These are phyloP conservation scores for Xylota segnis DNA, from an alignment of 2,888 invertebrate genomes.

Conservation along the genomic window DNA sequence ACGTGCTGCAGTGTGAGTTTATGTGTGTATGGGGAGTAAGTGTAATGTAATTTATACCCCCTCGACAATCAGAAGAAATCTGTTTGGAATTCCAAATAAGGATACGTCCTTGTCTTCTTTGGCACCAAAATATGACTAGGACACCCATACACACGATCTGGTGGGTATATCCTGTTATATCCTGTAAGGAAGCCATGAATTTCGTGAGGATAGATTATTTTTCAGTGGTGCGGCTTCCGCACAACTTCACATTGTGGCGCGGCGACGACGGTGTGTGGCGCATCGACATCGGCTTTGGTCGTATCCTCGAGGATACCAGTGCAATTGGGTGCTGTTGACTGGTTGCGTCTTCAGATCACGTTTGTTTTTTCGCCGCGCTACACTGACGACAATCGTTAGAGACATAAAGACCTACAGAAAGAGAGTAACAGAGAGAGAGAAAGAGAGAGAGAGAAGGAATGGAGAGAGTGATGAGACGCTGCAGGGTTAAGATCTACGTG, in stretches of 20 bases:
- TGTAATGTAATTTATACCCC: slow-evolving; percentile 74
- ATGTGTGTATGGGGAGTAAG: slow-evolving; percentile 61
- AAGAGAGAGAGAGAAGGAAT: too few relatives aligned
- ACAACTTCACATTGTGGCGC: slow-evolving; percentile 65
- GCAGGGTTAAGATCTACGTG: slow-evolving; percentile 19
- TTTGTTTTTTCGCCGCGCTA: slow-evolving; percentile 41
- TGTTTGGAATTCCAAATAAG: slow-evolving; percentile 75
- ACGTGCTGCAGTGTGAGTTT: slow-evolving; percentile 28
- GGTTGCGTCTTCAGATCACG: slow-evolving; percentile 70
- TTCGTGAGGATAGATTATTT: slow-evolving; percentile 51
- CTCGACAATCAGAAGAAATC: slow-evolving; percentile 72
- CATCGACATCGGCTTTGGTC: slow-evolving; percentile 57
- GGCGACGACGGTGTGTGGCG: too few relatives aligned
- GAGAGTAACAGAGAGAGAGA: too few relatives aligned
- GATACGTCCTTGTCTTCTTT: slow-evolving; percentile 25
- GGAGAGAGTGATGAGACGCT: slow-evolving; percentile 15
- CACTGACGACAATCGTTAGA: slow-evolving; percentile 47
- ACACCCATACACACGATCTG: slow-evolving; percentile 8
- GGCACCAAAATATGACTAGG: slow-evolving; percentile 26
- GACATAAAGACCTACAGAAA: too few relatives aligned
- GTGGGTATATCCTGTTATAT: slow-evolving; percentile 39
- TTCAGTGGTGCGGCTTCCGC: slow-evolving; percentile 61
- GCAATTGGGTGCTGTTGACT: slow-evolving; percentile 40
- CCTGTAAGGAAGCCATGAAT: slow-evolving; percentile 65
- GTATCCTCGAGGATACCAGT: slow-evolving; percentile 36